These are phyloP conservation scores for Hydrozoanthus tunicans DNA, from an alignment of 64 coral and sea anemone species.

Conservation along the genomic window DNA sequence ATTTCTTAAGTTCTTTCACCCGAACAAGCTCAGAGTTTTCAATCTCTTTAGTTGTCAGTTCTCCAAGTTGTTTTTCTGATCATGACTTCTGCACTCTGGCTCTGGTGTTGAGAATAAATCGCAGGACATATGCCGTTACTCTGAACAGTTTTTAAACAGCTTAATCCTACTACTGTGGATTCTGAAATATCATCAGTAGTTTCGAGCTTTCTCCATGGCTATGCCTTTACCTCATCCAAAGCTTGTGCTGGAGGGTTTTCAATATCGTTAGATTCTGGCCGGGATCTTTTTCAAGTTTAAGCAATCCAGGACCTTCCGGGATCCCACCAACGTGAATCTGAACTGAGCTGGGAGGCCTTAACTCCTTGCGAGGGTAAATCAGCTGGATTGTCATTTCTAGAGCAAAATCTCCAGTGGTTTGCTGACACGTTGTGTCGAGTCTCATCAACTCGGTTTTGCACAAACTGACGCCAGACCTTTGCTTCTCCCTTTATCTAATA, in stretches of 20 bases:
- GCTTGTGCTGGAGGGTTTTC: constrained; percentile 4
- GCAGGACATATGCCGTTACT: constrained; percentile 22
- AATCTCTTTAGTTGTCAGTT: constrained; percentile 34
- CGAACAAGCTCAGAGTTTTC: constrained; percentile 4
- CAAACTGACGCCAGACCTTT: constrained; percentile 48
- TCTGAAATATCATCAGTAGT: constrained; percentile 11
- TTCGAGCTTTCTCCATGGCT: constrained; percentile 5
- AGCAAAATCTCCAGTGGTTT: neutral
- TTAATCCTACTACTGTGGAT: constrained; percentile 11
- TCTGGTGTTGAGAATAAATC: constrained; percentile 33
- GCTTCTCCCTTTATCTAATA: constrained; percentile 45
- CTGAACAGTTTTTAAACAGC: constrained; percentile 3
- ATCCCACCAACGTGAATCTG: constrained; percentile 4
- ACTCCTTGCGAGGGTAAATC: constrained; percentile 29
- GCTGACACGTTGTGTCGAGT: neutral
- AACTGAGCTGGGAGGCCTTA: neutral
- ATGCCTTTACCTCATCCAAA: constrained; percentile 8
- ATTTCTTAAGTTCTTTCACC: constrained; percentile 26
- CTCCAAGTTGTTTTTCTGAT: neutral
- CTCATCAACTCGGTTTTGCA: constrained; percentile 24
- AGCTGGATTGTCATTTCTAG: neutral
- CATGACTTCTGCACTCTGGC: neutral
- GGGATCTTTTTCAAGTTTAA: constrained; percentile 8
- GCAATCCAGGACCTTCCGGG: neutral
- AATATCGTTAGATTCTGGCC: neutral